These are phyloP conservation scores for Coluber constrictor DNA, from an alignment of 2,797 vertebrate species.

Conservation along the genomic window DNA sequence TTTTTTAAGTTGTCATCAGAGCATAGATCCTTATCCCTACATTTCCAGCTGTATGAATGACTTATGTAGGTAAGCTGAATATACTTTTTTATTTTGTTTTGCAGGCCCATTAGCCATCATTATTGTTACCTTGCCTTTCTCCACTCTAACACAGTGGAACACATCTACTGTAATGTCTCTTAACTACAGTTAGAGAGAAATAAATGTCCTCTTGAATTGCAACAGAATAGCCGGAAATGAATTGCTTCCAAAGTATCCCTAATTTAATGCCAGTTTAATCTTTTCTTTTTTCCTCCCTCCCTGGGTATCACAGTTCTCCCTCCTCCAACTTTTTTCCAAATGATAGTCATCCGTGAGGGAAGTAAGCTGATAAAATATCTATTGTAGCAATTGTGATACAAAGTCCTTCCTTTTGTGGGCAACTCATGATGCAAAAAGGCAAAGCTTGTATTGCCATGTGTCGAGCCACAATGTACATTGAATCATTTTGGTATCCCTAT, in stretches of 20 bases:
- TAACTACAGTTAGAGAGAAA: neutral
- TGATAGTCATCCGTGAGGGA: neutral
- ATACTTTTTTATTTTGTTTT: neutral
- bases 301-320: neutral
- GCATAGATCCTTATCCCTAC: constrained; percentile 95
- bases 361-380: neutral
- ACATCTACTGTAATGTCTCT: neutral
- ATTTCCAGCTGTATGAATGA: constrained; percentile 97
- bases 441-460: neutral
- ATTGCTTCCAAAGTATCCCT: neutral
- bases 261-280: neutral
- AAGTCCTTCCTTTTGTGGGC: neutral
- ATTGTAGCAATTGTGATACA: neutral
- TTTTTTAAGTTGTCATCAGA: constrained; percentile 95
- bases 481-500: neutral
- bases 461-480: neutral
- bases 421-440: neutral
- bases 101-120: neutral
- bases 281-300: neutral
- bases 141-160: neutral
- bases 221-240: neutral
- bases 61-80: constrained; percentile 88
- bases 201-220: neutral
- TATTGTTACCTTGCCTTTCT: neutral
- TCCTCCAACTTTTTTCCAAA: neutral